Evolutionary conservation across 2,113 vertebrate genomes (phyloP).

Genomic region (Chaenogobius annularis): DNA sequence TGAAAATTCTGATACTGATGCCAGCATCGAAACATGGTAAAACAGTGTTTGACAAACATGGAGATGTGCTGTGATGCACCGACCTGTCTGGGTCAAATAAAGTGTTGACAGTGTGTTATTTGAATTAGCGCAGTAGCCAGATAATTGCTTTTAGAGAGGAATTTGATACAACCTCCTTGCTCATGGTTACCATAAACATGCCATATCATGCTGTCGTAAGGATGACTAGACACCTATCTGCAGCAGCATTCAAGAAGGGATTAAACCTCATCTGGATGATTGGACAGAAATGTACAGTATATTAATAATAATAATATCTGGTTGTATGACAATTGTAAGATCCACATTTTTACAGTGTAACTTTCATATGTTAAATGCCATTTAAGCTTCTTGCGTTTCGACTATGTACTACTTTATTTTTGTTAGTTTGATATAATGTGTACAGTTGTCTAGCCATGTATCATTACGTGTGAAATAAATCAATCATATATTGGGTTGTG

Average conservation of each 20-base stretch:
- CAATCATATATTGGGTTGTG: conserved; percentile 76
- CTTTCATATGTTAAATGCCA: conserved; percentile 79
- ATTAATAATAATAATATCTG: conserved; percentile 78
- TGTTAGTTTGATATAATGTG: conserved; percentile 81
- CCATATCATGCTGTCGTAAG: conserved; percentile 68
- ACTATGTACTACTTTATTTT: conserved; percentile 78
- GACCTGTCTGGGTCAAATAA: conserved; percentile 61
- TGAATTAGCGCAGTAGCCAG: conserved; percentile 73
- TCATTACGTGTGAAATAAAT: conserved; percentile 80
- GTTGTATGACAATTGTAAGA: conserved; percentile 79
- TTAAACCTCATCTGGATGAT: conserved; percentile 67
- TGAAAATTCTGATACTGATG: conserved; percentile 67
- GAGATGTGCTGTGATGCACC: conserved; percentile 57
- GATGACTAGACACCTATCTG: conserved; percentile 63
- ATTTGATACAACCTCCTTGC: conserved; percentile 72
- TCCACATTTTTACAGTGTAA: conserved; percentile 78
- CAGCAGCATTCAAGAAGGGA: conserved; percentile 66
- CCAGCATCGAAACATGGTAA: conserved; percentile 66
- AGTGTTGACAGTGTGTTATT: conserved; percentile 74
- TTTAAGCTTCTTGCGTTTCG: conserved; percentile 77
- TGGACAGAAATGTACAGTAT: conserved; percentile 77
- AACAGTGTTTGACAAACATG: conserved; percentile 59
- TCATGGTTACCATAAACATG: conserved; percentile 70
- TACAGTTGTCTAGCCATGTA: conserved; percentile 81
- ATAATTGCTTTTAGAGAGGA: conserved; percentile 72